Conservation (phyloP, 2,113 vertebrate genomes). For the Leptodactylus fuscus region DNA sequence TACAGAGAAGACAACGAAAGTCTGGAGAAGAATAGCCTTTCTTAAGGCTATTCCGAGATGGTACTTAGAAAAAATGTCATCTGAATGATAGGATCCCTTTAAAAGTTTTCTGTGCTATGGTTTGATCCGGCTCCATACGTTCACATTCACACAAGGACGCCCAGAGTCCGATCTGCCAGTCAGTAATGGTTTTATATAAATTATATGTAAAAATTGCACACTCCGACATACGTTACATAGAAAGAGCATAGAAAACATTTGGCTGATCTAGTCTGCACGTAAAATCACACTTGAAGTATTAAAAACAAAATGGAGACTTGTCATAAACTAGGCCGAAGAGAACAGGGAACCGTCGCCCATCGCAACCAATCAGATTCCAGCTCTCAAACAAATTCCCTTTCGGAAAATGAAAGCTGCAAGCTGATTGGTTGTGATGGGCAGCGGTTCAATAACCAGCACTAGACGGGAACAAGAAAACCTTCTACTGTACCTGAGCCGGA, state of each 20-base stretch:
- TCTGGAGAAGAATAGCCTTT: too few relatives aligned
- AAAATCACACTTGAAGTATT: not conserved
- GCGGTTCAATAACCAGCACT: too few relatives aligned
- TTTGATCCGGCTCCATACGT: too few relatives aligned
- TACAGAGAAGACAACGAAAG: too few relatives aligned
- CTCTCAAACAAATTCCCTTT: too few relatives aligned
- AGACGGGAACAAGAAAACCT: not conserved
- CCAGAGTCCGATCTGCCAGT: not conserved
- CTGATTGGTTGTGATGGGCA: too few relatives aligned
- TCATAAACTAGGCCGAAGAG: not conserved
- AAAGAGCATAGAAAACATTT: constrained; percentile 14
- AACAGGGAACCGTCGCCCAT: not conserved
- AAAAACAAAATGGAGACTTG: not conserved
- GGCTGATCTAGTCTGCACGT: not conserved
- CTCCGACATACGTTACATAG: not conserved
- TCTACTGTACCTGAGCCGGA: not conserved
- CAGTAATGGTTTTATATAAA: constrained; percentile 2
- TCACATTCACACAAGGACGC: not conserved
- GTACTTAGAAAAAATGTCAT: too few relatives aligned
- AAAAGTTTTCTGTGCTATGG: too few relatives aligned
- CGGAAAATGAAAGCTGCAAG: too few relatives aligned
- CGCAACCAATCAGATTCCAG: not conserved
- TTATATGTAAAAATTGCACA: not conserved
- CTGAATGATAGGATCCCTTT: too few relatives aligned
- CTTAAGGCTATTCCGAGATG: too few relatives aligned